phyloP scores from a whole-genome alignment of 1,140 invertebrate species.

The Periplaneta americana region DNA sequence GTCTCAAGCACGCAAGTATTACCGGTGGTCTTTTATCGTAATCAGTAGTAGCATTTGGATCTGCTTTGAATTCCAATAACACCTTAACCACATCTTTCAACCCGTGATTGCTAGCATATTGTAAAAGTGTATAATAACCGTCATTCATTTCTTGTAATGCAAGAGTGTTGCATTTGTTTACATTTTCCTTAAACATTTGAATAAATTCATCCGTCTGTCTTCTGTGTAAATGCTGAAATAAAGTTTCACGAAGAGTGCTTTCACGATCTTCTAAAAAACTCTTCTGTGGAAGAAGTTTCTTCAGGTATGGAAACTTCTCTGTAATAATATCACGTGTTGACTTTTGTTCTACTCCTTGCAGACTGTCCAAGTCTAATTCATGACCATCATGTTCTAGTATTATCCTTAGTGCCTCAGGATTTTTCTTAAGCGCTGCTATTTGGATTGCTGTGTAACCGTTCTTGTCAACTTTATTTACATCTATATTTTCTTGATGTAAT shows the following conservation, averaged over 20 bases:
- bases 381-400: not conserved
- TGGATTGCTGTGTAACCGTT: conserved; percentile 28
- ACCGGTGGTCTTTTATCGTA: conserved; percentile 37
- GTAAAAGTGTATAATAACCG: conserved; percentile 48
- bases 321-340: conserved; percentile 36
- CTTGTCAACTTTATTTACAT: conserved; percentile 25
- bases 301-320: conserved; percentile 54
- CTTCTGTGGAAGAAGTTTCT: conserved; percentile 36
- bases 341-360: conserved; percentile 21
- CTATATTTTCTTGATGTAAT: conserved; percentile 20
- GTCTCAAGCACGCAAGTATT: conserved; percentile 52
- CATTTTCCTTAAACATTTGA: not conserved
- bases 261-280: not conserved
- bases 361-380: conserved; percentile 22
- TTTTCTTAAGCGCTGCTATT: conserved; percentile 30
- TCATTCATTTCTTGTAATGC: conserved; percentile 32
- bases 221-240: not conserved
- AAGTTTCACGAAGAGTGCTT: not conserved
- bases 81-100: conserved; percentile 46
- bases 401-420: conserved; percentile 29
- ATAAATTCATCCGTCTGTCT: not conserved
- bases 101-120: conserved; percentile 54
- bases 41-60: conserved; percentile 37
- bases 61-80: conserved; percentile 47
- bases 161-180: not conserved